Base-by-base conservation (phyloP, 2,888 invertebrate species). In the Aporophyla lueneburgensis region DNA sequence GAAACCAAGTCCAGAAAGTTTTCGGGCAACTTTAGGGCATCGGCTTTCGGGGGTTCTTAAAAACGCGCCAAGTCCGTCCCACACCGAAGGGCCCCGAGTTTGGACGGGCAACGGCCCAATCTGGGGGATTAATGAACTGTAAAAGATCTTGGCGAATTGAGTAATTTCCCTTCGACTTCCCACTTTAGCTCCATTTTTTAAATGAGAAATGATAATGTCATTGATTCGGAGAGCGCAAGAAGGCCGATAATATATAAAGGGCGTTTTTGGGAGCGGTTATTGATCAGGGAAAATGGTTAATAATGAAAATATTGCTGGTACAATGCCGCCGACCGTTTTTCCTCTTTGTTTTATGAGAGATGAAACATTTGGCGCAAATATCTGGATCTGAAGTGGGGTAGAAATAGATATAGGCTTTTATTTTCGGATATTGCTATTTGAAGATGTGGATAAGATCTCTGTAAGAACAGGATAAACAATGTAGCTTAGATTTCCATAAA, bases 51-150 rank as follows among this genome's bases (percentile, higher is more conserved):
- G 40, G 59, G 21, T 70, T 72, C 72, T 75, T 77, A 75, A 86
- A 84, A 82, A 76, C 76, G 66, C 82, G 43, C 80, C 85, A 78
- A 90, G 87, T 91, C 79, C 90, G 87, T 84, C 89, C 88, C 89
- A 87, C 90, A 91, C 90, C 90, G 88, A 91, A 79, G 82, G 89
- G 90, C 91, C 89, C 90, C 90, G 92, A 94, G 91, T 93, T 94
- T 93, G 89, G 89, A 87, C 89, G 93, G 88, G 86, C 89, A 89
- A 89, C 89, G 89, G 88, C 90, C 92, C 95, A 95, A 96, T 95
- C 94, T 94, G 92, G 89, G 86, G 88, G 91, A 91, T 93, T 96
- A 96, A 96, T 96, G 96, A 95, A 92, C 94, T 95, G 96, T 94
- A 93, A 96, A 96, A 93, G 94, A 95, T 94, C 93, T 91, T 91